phyloP scores from a whole-genome alignment of 2,113 vertebrate genomes.

The Chroicocephalus ridibundus region DNA sequence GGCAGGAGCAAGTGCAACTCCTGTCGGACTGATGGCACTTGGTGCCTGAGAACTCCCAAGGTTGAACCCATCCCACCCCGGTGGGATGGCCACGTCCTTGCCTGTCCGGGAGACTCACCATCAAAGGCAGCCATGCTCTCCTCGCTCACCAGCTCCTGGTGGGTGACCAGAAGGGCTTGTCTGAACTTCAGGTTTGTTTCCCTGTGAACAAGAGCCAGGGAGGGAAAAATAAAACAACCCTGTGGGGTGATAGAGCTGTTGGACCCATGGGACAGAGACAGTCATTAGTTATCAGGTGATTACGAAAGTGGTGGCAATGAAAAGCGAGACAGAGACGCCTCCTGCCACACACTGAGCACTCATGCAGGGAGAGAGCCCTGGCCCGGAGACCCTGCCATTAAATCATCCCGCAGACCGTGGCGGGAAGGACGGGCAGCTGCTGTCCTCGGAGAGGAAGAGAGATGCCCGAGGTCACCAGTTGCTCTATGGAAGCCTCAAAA shows the following conservation, averaged over 20 bases:
- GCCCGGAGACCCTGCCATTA: not conserved
- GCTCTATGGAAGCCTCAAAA: not conserved
- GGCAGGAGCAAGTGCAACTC: not conserved
- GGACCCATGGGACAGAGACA: not conserved
- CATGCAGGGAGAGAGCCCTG: not conserved
- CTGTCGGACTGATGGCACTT: not conserved
- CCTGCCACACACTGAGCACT: not conserved
- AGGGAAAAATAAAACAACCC: not conserved
- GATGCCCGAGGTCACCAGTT: not conserved
- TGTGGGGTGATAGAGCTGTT: not conserved
- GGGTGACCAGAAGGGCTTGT: constrained; percentile 83
- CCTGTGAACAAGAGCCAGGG: constrained; percentile 59
- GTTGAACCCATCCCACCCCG: not conserved
- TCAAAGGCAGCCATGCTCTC: constrained; percentile 80
- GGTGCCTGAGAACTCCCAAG: not conserved
- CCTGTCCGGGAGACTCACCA: constrained; percentile 66
- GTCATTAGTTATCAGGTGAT: not conserved
- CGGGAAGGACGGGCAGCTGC: rapidly evolving
- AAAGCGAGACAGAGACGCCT: not conserved
- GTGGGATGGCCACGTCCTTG: rapidly evolving
- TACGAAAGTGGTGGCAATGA: not conserved
- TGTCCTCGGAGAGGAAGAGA: not conserved
- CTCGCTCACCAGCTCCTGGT: constrained; percentile 73
- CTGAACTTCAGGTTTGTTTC: constrained; percentile 94
- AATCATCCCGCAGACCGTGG: not conserved